Conservation (phyloP, 1,140 invertebrate genomes). For the Bombyx mori region ASM3026992v2 NC_085115.1:7903001-7903500, state of each 20-base stretch:
- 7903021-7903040: no score
- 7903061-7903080: not conserved
- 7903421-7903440: no score
- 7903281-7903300: slow-evolving; percentile 16
- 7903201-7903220: slow-evolving; percentile 21
- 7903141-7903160: slow-evolving; percentile 33
- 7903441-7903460: no score
- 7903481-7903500: no score
- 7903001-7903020: no score
- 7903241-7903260: slow-evolving; percentile 56
- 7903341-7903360: no score
- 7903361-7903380: no score
- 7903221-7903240: slow-evolving; percentile 45
- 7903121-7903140: slow-evolving; percentile 23
- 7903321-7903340: no score
- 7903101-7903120: slow-evolving; percentile 24
- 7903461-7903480: no score
- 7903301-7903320: not conserved
- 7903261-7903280: slow-evolving; percentile 30
- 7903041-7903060: no score
- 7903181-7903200: slow-evolving; percentile 42
- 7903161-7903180: slow-evolving; percentile 44
- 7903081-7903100: not conserved
- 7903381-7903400: no score
- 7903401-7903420: no score